Evolutionary conservation across 2,888 invertebrate species (phyloP), one percentile per base, ranked within the genome.

Genomic region (Brassicogethes aeneus): DNA sequence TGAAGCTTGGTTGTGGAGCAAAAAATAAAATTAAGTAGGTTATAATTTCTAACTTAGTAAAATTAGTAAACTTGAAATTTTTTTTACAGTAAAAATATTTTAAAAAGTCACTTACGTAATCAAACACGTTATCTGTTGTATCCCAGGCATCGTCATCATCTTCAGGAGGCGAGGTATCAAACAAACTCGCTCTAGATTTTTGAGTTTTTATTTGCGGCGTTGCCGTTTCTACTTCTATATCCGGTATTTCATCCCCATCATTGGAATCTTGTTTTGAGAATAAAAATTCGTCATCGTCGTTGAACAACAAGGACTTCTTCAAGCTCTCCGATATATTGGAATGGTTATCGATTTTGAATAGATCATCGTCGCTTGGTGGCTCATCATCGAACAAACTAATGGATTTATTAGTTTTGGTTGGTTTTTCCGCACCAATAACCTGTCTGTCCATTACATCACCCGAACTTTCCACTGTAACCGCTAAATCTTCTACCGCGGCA

Each of bases 111-210:
- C n/a, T n/a, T n/a, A n/a, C n/a, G n/a, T n/a, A n/a, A n/a, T n/a
- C n/a, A 5, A 50, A 55, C 17, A 57, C 53, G 38, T 55, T 55
- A 39, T 62, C 63, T 0, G 63, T 56, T 2, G 52, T 52, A 37
- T 64, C 64, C 60, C 61, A 64, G 31, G 47, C 48, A 7, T 23
- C 23, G 29, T 54, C 57, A 35, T 55, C 47, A 15, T 50, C 51
- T 2, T 50, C 51, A 15, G 51, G 52, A 3, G 48, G 48, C 3
- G 42, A 43, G 3, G 51, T 41, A 17, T 51, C 51, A 16, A 51
- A 51, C 1, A 49, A 37, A 16, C 38, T 45, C 10, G 46, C 43
- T 3, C 37, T 30, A n/a, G 44, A 41, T 3, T 42, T 50, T 44
- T 44, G 13, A 1, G 16, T 2, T 46, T 45, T 47, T 38, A 16